A percentile compares a stretch with the other conserved stretches of the same genome.
phyloP scores from a whole-genome alignment of 2,888 invertebrate genomes.

The Idaea dimidiata region DNA sequence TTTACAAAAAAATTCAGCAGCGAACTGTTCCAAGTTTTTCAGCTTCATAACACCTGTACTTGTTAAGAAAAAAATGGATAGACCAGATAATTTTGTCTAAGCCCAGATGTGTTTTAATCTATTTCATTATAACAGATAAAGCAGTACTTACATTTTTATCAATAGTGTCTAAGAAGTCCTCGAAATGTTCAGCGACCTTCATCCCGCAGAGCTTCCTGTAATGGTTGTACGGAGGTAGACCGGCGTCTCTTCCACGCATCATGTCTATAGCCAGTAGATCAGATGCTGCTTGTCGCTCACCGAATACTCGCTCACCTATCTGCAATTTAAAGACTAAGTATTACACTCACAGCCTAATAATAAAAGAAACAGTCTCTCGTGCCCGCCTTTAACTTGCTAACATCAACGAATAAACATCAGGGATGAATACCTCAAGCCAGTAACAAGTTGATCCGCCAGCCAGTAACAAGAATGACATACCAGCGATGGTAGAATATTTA shows the following conservation, averaged over 20 bases:
- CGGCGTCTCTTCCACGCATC: slow-evolving; percentile 85
- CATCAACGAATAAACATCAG: no score
- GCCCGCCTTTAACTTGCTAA: no score
- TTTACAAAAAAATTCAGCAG: neutral
- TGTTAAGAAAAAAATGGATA: no score
- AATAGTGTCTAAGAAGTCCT: slow-evolving; percentile 87
- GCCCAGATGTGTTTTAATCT: no score
- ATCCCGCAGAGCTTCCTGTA: slow-evolving; percentile 90
- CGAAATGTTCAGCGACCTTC: slow-evolving; percentile 84
- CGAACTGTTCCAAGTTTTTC: neutral
- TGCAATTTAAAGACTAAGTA: neutral
- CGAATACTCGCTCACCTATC: neutral
- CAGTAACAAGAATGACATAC: no score
- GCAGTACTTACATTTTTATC: slow-evolving; percentile 37
- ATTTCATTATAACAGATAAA: slow-evolving; percentile 1
- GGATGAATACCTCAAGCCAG: no score
- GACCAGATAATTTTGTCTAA: no score
- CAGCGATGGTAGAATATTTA: no score
- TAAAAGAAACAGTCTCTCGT: neutral
- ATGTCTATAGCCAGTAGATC: slow-evolving; percentile 45
- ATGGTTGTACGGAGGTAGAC: slow-evolving; percentile 92
- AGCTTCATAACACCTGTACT: neutral
- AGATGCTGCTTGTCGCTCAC: slow-evolving; percentile 17
- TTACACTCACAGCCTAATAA: no score
- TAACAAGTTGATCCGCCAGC: no score